A percentile compares a stretch with the other conserved stretches of the same genome.
These are phyloP conservation scores for Catonia carolina DNA, from an alignment of 2,888 invertebrate species.

Conservation along the genomic window DNA sequence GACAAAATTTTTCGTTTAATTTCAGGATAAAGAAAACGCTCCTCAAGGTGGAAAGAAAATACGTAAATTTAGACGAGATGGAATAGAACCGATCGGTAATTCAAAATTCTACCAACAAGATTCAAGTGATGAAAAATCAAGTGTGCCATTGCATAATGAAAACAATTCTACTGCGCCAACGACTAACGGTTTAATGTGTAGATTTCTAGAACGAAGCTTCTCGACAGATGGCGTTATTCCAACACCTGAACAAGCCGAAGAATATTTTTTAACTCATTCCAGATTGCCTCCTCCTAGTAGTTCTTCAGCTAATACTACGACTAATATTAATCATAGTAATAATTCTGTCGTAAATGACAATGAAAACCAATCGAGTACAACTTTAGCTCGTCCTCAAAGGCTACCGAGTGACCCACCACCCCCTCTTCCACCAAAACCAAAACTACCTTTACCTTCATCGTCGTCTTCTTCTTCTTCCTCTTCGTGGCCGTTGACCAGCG, in stretches of 20 bases:
- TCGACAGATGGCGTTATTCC: conserved; percentile 24
- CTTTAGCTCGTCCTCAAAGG: background rate
- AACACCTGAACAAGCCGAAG: conserved; percentile 21
- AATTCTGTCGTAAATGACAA: too few species aligned
- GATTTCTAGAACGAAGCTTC: conserved; percentile 20
- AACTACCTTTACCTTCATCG: conserved; percentile 49
- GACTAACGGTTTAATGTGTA: conserved; percentile 1
- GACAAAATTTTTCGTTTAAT: too few species aligned
- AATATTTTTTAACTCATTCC: conserved; percentile 19
- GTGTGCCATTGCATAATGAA: conserved; percentile 16
- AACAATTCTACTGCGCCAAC: conserved; percentile 5
- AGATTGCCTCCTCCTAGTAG: background rate
- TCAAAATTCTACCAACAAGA: conserved; percentile 21
- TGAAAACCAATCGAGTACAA: too few species aligned
- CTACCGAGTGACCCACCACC: conserved; percentile 47
- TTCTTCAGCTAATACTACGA: too few species aligned
- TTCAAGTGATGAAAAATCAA: conserved; percentile 18
- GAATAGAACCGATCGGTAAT: conserved; percentile 35
- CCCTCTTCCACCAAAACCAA: conserved; percentile 68
- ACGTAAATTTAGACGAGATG: conserved; percentile 40
- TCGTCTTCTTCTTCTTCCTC: conserved; percentile 23
- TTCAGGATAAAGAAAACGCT: conserved; percentile 47
- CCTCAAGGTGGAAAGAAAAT: conserved; percentile 44
- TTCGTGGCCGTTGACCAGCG: background rate
- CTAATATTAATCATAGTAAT: too few species aligned